Base-by-base conservation (phyloP, 1,140 invertebrate species). In the Platorchestia sp. region DNA sequence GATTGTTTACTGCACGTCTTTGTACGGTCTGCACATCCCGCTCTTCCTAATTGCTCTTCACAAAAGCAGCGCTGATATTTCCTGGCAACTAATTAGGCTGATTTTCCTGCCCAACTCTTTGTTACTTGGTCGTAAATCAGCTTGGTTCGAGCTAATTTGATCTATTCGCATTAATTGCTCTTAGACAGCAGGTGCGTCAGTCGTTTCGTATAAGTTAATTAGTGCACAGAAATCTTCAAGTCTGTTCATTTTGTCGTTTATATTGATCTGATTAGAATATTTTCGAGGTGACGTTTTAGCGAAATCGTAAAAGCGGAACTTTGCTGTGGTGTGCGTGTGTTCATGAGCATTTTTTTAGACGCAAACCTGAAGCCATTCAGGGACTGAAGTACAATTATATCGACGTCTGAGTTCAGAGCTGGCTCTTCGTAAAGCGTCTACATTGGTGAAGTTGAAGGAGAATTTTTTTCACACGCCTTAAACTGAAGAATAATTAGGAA, bases 1-100 rank as follows among this genome's bases (percentile, higher is more conserved):
- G 87, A 44, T 89, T 89, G 87, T 89, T 89, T 89, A 89, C 87
- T 14, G n/a, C 41, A 42, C 43, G 87, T 43, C 87, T 89, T 89
- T 89, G 87, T 89, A 41, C 43, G 87, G 86, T 36, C 36, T 86
- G 7, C 86, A 36, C n/a, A 7, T 89, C n/a, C 87, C 87, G n/a
- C 5, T 27, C n/a, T 41, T 89, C 87, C 87, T 89, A 89, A 89
- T 89, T 89, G 87, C n/a, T 42, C 87, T 89, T 27, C 14, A 44
- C 10, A 89, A 89, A 89, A 89, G 41, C n/a, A 40, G 86, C 86
- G 41, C 47, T 51, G 47, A 51, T 6, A 75, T 75, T 75, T 75
- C 27, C 59, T 75, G 59, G 59, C 59, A 75, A 75, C 59, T 75
- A 75, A 75, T 75, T 75, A 75, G 59, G 59, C 3, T 22, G 59